A percentile compares a stretch with the other conserved stretches of the same genome.
Evolutionary conservation across 2,888 invertebrate species (phyloP).

Genomic region (Ophion slaviceki): DNA sequence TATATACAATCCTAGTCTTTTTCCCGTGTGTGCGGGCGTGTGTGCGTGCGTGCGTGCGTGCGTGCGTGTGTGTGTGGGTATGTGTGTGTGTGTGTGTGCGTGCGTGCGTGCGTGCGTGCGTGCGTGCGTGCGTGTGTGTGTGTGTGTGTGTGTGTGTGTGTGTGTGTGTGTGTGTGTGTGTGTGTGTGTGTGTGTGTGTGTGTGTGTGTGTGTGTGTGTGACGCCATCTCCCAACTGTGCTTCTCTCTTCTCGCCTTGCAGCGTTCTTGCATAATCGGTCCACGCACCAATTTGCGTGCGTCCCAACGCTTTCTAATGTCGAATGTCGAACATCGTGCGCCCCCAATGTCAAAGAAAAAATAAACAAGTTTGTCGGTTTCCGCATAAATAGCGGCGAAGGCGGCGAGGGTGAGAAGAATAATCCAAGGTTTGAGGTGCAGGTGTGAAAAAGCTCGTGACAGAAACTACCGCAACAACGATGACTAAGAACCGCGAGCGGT

Average conservation of each 20-base stretch:
- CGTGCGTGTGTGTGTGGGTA: not conserved
- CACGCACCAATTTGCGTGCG: constrained; percentile 36
- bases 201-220: not conserved
- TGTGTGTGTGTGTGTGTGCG: too few relatives aligned
- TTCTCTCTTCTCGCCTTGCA: constrained; percentile 20
- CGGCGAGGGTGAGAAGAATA: not conserved
- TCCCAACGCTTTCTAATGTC: constrained; percentile 42
- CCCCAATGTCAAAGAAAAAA: not conserved
- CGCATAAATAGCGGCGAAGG: constrained; percentile 18
- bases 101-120: too few relatives aligned
- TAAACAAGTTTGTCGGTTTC: constrained; percentile 21
- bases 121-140: too few relatives aligned
- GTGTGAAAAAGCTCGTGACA: constrained; percentile 71
- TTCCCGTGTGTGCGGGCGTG: too few relatives aligned
- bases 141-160: too few relatives aligned
- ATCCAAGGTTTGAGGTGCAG: constrained; percentile 61
- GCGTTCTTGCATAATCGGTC: constrained; percentile 18
- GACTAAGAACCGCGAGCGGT: not conserved
- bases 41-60: not conserved
- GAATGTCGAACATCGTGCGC: not conserved
- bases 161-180: not conserved
- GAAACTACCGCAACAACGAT: constrained; percentile 51
- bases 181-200: too few relatives aligned
- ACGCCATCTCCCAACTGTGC: constrained; percentile 56
- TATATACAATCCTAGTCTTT: not conserved